Evolutionary conservation across 2,797 vertebrate species (phyloP), one percentile per base, ranked within the genome.

Genomic region (Rhinella marina): DNA sequence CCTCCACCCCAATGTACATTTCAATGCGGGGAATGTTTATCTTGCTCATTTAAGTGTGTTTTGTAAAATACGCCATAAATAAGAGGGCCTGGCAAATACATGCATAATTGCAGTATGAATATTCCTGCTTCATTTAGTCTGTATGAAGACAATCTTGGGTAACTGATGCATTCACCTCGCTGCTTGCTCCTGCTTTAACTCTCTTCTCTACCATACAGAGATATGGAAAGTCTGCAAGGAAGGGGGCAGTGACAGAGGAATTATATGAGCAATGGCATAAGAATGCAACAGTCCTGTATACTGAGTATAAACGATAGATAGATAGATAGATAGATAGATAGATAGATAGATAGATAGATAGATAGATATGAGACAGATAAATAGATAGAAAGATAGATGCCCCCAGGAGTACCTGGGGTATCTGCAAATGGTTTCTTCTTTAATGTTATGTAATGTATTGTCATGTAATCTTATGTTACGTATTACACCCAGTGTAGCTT

Each of bases 81-180:
- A 88, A n/a, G 87, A 81, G 83, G 83, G 76, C 57, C 86, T 82
- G 61, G 68, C 77, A 85, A 88, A 88, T 85, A 88, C 76, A 81
- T 80, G 52, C 82, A 75, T 88, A 88, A 88, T 88, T 88, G 41
- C 77, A 10, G 25, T 82, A 88, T 88, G 87, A 88, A 88, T 88
- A 85, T 88, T 88, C 83, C 56, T 62, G 78, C 83, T 85, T 88
- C 83, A 85, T 88, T 88, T 88, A 62, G 52, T 88, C 81, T 78
- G 86, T 29, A 41, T 82, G 75, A 72, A 83, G 87, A 72, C 56
- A 50, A 25, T 62, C 23, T 85, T 27, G 11, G 57, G n/a, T 62
- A 23, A 32, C 12, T 81, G 87, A 82, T 81, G 72, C 68, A 76
- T 76, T 76, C 64, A 85, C 32, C 56, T 48, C 17, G 59, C 41